phyloP scores from a whole-genome alignment of 2,797 vertebrate species.

The Erethizon dorsatum region DNA sequence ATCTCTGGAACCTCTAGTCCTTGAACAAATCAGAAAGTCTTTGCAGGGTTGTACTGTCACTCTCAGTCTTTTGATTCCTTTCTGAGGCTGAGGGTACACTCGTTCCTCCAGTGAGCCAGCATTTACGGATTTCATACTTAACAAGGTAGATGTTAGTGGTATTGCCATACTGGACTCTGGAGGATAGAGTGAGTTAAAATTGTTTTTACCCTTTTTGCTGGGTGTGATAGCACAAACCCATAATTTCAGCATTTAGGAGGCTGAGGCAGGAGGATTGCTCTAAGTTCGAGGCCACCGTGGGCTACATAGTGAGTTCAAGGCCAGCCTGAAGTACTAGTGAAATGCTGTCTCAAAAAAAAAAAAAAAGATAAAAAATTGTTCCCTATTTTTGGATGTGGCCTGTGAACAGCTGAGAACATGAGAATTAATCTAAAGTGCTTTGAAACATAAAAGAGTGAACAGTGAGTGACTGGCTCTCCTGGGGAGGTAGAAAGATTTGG shows the following conservation, averaged over 20 bases:
- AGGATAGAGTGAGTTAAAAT: conserved; percentile 60
- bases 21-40: neutral
- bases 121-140: conserved; percentile 60
- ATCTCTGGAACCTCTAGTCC: conserved; percentile 22
- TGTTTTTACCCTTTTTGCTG: conserved; percentile 69
- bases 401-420: conserved; percentile 59
- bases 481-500: neutral
- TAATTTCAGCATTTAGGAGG: neutral
- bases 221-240: neutral
- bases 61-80: conserved; percentile 7
- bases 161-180: neutral
- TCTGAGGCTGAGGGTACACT: conserved; percentile 5
- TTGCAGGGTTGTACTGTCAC: neutral
- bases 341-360: neutral
- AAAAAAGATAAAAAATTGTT: neutral
- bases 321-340: neutral
- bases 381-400: conserved; percentile 67
- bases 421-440: conserved; percentile 61
- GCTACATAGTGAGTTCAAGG: neutral
- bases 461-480: conserved; percentile 17
- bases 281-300: neutral
- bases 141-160: neutral
- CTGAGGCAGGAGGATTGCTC: neutral
- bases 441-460: conserved; percentile 48
- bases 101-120: conserved; percentile 47